Conservation (phyloP, 2,888 invertebrate genomes). For the Orthosia incerta region DNA sequence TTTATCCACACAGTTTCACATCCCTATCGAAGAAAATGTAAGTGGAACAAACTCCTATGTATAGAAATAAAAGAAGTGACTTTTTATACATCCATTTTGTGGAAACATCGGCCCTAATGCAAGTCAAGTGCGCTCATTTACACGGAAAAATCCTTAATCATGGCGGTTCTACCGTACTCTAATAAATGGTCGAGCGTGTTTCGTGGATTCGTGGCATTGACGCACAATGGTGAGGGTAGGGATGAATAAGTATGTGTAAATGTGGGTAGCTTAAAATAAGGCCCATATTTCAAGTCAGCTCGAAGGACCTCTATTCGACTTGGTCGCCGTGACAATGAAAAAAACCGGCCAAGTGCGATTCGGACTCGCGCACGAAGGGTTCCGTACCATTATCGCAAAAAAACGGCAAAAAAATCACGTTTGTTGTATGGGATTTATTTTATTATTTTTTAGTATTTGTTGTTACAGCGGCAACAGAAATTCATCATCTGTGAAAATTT, state of each 20-base stretch:
- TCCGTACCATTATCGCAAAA: too few relatives aligned
- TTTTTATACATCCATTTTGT: slow-evolving; percentile 53
- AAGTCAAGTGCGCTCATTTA: slow-evolving; percentile 74
- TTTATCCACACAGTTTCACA: slow-evolving; percentile 16
- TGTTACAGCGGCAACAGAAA: too few relatives aligned
- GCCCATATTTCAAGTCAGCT: background rate
- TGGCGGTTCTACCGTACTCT: slow-evolving; percentile 64
- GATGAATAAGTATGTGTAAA: background rate
- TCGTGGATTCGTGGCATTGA: slow-evolving; percentile 52
- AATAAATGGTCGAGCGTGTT: slow-evolving; percentile 74
- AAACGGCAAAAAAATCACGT: too few relatives aligned
- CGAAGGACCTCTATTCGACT: background rate
- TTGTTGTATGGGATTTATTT: too few relatives aligned
- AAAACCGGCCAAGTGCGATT: too few relatives aligned
- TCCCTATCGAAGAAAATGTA: slow-evolving; percentile 22
- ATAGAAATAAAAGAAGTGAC: slow-evolving; percentile 10
- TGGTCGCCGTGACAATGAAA: too few relatives aligned
- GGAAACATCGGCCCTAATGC: slow-evolving; percentile 65
- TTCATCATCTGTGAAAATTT: too few relatives aligned
- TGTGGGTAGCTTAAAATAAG: background rate
- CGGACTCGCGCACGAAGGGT: too few relatives aligned
- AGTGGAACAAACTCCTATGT: slow-evolving; percentile 30
- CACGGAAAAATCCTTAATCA: slow-evolving; percentile 71
- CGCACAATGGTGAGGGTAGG: slow-evolving; percentile 28
- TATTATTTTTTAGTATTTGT: too few relatives aligned